Percentiles rank a stretch among this genome's conserved stretches.
These are phyloP conservation scores for Molossus molossus DNA, from an alignment of 2,797 vertebrate genomes.

Conservation along the genomic window DNA sequence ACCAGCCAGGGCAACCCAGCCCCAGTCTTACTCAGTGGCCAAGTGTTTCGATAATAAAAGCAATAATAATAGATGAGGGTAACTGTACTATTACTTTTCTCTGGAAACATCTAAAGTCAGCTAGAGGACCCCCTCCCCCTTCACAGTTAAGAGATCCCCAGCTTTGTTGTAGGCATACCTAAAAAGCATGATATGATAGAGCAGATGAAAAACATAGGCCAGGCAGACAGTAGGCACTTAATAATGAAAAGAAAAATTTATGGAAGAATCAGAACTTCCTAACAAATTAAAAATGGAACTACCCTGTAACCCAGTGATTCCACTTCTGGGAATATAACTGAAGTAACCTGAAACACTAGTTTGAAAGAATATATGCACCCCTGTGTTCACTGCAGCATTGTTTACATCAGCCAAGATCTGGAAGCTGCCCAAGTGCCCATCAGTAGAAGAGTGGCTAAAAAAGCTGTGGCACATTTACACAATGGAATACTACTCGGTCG, in stretches of 20 bases:
- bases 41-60: conserved; percentile 34
- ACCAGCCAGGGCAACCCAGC: not conserved
- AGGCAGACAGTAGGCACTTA: not conserved
- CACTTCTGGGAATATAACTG: not conserved
- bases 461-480: not conserved
- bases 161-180: conserved; percentile 46
- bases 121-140: not conserved
- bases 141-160: not conserved
- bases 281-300: not conserved
- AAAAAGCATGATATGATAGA: not conserved
- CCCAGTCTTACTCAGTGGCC: not conserved
- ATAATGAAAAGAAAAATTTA: conserved; percentile 32
- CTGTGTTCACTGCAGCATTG: not conserved
- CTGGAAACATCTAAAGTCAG: conserved; percentile 38
- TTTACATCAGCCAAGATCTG: not conserved
- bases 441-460: no score
- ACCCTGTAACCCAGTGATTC: not conserved
- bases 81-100: conserved; percentile 15
- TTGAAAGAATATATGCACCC: not conserved
- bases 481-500: not conserved
- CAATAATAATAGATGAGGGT: not conserved
- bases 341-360: not conserved
- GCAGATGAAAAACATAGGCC: conserved; percentile 30
- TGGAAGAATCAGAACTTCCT: not conserved
- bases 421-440: not conserved